Percentiles rank a stretch among this genome's conserved stretches.
Evolutionary conservation across 2,888 invertebrate genomes (phyloP).

Genomic region (Euplagia quadripunctaria): DNA sequence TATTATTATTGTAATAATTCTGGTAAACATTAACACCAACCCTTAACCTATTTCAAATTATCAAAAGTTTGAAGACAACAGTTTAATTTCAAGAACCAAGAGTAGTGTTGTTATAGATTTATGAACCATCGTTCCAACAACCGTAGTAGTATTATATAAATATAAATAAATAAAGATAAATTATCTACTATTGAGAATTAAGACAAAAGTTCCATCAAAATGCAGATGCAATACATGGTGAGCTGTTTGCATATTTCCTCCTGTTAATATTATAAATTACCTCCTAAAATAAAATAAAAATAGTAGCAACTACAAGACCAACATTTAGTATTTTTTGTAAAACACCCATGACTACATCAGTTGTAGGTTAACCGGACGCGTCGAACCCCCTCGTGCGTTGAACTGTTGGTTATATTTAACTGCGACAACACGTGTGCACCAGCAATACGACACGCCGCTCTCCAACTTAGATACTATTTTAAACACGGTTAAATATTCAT

Average conservation of each 20-base stretch:
- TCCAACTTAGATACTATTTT: slow-evolving; percentile 70
- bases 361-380: slow-evolving; percentile 79
- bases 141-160: too few species aligned
- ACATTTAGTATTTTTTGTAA: slow-evolving; percentile 32
- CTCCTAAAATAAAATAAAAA: background rate
- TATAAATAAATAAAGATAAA: too few species aligned
- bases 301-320: slow-evolving; percentile 16
- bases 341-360: slow-evolving; percentile 58
- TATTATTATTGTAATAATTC: slow-evolving; percentile 10
- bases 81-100: too few species aligned
- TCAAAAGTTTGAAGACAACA: background rate
- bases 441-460: slow-evolving; percentile 69
- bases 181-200: background rate
- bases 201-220: background rate
- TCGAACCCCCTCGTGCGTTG: slow-evolving; percentile 80
- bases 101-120: too few species aligned
- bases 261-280: background rate
- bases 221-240: background rate
- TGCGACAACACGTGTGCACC: slow-evolving; percentile 80
- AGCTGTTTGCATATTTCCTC: background rate
- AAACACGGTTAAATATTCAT: slow-evolving; percentile 58
- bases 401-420: slow-evolving; percentile 86
- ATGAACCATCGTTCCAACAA: too few species aligned
- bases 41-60: background rate
- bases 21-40: slow-evolving; percentile 6